Conservation (phyloP, 1,140 invertebrate genomes). For the Rhopalosiphum maidis region DNA sequence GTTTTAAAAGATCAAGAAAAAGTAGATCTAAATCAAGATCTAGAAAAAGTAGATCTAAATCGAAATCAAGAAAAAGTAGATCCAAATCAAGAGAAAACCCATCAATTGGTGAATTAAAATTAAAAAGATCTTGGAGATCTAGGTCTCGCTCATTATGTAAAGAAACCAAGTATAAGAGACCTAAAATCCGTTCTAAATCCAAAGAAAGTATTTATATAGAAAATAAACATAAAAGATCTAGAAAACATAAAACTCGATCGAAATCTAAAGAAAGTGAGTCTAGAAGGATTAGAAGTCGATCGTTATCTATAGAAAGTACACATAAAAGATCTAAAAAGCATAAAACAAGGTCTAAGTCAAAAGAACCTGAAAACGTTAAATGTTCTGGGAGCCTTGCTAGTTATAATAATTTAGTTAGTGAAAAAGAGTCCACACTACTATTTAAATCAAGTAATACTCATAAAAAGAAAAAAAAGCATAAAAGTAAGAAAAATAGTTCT, state of each 20-base stretch:
- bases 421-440: neutral
- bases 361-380: neutral
- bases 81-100: conserved; percentile 15
- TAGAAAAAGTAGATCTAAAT: too few relatives aligned
- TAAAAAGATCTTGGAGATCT: conserved; percentile 21
- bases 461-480: conserved; percentile 49
- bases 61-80: conserved; percentile 25
- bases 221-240: neutral
- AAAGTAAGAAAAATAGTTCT: conserved; percentile 27
- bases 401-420: neutral
- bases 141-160: neutral
- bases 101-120: conserved; percentile 18
- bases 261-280: neutral
- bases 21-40: conserved; percentile 21
- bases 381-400: conserved; percentile 13
- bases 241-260: neutral
- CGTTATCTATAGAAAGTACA: neutral
- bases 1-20: conserved; percentile 28
- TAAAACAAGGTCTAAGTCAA: neutral
- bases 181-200: neutral
- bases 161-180: neutral
- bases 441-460: neutral
- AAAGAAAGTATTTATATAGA: neutral
- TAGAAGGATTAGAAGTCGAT: conserved; percentile 1
- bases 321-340: neutral